phyloP scores from a whole-genome alignment of 2,888 invertebrate genomes.

The Ferrisia virgata region DNA sequence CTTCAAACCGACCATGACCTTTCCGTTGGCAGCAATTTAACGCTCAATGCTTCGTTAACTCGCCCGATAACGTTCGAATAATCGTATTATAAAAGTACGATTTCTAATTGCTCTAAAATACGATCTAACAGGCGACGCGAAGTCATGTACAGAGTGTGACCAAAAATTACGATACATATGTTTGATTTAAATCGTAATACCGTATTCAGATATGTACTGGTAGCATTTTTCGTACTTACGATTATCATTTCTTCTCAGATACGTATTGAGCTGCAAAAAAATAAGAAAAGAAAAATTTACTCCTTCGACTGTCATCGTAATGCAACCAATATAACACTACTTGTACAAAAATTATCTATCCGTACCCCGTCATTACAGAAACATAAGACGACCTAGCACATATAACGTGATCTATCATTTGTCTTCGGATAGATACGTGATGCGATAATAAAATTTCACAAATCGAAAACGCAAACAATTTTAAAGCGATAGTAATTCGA shows the following conservation, averaged over 20 bases:
- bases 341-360: not conserved
- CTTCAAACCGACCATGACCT: slow-evolving; percentile 25
- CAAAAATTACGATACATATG: not conserved
- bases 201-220: not conserved
- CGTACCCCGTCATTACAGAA: not conserved
- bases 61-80: slow-evolving; percentile 2
- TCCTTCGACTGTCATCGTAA: not conserved
- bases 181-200: not conserved
- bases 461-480: not conserved
- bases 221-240: not conserved
- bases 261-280: no score
- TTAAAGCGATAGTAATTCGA: not conserved
- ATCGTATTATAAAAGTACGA: not conserved
- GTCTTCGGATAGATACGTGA: not conserved
- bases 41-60: slow-evolving; percentile 15
- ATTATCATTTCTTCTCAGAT: no score
- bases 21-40: slow-evolving; percentile 26
- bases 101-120: not conserved
- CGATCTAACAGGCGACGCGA: no score
- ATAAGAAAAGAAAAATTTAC: not conserved
- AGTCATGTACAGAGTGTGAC: not conserved
- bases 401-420: not conserved
- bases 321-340: not conserved
- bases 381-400: not conserved
- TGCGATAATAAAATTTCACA: not conserved